Evolutionary conservation across 2,888 invertebrate species (phyloP).

Genomic region (Drosophila atripex): DNA sequence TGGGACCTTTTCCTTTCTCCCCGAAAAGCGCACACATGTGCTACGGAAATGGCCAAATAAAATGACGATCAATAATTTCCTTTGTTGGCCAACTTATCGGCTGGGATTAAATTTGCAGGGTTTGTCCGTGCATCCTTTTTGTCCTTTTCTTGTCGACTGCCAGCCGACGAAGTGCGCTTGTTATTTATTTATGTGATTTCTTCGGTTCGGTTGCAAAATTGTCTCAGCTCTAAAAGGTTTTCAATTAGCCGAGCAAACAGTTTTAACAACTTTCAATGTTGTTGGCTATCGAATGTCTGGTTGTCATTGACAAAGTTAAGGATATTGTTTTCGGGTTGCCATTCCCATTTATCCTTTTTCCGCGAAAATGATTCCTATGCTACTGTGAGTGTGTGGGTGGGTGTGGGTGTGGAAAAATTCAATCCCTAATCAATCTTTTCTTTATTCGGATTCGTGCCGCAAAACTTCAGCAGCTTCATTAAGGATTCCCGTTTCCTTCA

Average conservation of each 20-base stretch:
- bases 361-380: conserved; percentile 18
- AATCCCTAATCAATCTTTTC: conserved; percentile 40
- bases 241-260: conserved; percentile 54
- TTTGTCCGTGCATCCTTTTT: conserved; percentile 58
- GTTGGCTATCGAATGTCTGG: conserved; percentile 36
- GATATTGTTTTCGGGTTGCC: conserved; percentile 11
- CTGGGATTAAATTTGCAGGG: conserved; percentile 67
- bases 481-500: conserved; percentile 36
- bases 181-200: conserved; percentile 52
- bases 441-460: conserved; percentile 9
- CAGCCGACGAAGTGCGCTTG: conserved; percentile 40
- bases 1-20: conserved; percentile 30
- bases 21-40: conserved; percentile 6
- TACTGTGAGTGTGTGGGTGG: not conserved
- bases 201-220: conserved; percentile 39
- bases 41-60: conserved; percentile 67
- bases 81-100: conserved; percentile 58
- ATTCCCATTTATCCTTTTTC: conserved; percentile 5
- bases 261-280: conserved; percentile 40
- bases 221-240: conserved; percentile 46
- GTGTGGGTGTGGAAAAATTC: conserved; percentile 3
- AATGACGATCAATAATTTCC: conserved; percentile 73
- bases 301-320: conserved; percentile 16
- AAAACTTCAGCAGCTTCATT: conserved; percentile 36
- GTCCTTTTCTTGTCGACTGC: conserved; percentile 48